Percentiles rank a stretch among this genome's conserved stretches.
phyloP scores from a whole-genome alignment of 2,113 vertebrate genomes.

The Psephotus haematonotus region DNA sequence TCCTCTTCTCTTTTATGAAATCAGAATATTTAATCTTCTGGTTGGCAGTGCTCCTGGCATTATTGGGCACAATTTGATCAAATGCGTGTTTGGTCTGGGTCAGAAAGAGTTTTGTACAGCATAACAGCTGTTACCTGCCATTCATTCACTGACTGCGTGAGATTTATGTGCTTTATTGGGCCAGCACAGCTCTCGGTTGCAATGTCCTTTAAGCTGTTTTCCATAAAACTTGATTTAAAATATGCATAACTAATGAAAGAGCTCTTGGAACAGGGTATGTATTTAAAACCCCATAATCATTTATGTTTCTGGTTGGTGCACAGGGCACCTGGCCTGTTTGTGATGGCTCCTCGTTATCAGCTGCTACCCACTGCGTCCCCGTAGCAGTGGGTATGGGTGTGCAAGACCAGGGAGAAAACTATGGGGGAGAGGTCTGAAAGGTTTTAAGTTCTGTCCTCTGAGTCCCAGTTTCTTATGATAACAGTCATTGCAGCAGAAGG shows the following conservation, averaged over 20 bases:
- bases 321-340: not conserved
- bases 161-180: not conserved
- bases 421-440: not conserved
- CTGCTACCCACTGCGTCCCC: not conserved
- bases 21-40: not conserved
- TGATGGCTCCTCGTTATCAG: not conserved
- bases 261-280: not conserved
- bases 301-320: not conserved
- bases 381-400: not conserved
- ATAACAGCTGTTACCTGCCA: not conserved
- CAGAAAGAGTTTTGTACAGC: not conserved
- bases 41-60: not conserved
- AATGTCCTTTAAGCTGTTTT: not conserved
- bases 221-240: not conserved
- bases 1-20: not conserved
- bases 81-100: not conserved
- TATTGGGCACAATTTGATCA: not conserved
- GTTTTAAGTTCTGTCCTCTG: not conserved
- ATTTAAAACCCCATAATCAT: not conserved
- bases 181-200: not conserved
- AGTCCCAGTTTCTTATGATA: not conserved
- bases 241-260: constrained; percentile 24
- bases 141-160: not conserved
- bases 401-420: not conserved
- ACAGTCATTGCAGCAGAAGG: not conserved